phyloP scores from a whole-genome alignment of 2,888 invertebrate genomes.

The Podotricha telesiphe region DNA sequence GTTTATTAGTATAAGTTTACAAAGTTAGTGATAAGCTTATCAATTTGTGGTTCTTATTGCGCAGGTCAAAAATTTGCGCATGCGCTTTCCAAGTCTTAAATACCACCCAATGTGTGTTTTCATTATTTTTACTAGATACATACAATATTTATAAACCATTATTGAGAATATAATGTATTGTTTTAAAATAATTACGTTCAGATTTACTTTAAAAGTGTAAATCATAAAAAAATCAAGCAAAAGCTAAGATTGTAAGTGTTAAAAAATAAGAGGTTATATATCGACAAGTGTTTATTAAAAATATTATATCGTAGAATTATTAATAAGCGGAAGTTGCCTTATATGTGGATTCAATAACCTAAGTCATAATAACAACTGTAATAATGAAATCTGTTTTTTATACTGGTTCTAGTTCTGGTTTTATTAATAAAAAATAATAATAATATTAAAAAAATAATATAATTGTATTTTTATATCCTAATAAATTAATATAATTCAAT shows the following conservation, averaged over 20 bases:
- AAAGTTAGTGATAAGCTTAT: slow-evolving; percentile 10
- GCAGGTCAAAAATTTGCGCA: slow-evolving; percentile 52
- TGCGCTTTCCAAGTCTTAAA: slow-evolving; percentile 51
- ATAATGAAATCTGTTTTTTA: neutral
- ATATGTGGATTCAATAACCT: neutral
- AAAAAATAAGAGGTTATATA: slow-evolving; percentile 7
- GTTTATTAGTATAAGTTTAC: neutral
- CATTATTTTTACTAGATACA: slow-evolving; percentile 44
- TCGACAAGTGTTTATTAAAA: slow-evolving; percentile 19
- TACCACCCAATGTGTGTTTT: slow-evolving; percentile 54
- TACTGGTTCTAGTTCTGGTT: too few species aligned
- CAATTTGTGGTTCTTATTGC: slow-evolving; percentile 41
- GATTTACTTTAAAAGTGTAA: neutral
- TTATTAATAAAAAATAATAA: neutral
- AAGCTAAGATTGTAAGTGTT: neutral
- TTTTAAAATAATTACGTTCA: neutral
- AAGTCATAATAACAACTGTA: neutral
- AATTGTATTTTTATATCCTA: too few species aligned
- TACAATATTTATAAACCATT: slow-evolving; percentile 1
- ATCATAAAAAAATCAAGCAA: neutral
- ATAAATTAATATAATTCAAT: too few species aligned
- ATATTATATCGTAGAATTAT: neutral
- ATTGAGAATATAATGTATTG: neutral
- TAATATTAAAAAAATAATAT: neutral
- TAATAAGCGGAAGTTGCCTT: neutral